Evolutionary conservation across 2,797 vertebrate species (phyloP).

Genomic region (Pipistrellus pipistrellus): DNA sequence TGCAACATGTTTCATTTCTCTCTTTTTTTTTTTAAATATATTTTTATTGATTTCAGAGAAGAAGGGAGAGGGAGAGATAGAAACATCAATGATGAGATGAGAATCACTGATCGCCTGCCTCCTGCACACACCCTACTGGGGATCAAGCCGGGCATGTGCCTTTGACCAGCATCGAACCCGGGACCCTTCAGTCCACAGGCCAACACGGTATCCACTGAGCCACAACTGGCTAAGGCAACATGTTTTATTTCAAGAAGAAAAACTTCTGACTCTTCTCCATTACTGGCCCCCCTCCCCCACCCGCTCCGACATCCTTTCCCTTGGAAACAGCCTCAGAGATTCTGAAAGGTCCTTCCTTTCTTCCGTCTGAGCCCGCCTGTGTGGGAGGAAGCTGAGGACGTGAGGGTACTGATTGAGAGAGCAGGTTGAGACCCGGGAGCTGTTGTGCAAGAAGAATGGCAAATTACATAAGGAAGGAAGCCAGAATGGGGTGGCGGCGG

Average conservation of each 20-base stretch:
- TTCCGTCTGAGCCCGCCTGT: conserved; percentile 40
- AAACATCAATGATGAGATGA: no score
- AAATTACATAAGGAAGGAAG: conserved; percentile 63
- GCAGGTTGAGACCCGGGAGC: conserved; percentile 70
- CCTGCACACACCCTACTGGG: no score
- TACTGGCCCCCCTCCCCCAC: not conserved
- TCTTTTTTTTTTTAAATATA: no score
- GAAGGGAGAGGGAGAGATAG: no score
- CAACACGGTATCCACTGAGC: no score
- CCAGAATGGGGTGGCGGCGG: not conserved
- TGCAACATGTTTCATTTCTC: not conserved
- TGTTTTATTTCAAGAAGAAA: conserved; percentile 50
- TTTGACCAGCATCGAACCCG: no score
- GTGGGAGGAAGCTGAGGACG: conserved; percentile 73
- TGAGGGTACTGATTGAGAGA: conserved; percentile 76
- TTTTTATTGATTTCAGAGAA: no score
- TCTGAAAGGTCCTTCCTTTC: conserved; percentile 34
- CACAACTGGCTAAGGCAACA: no score
- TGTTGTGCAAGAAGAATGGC: conserved; percentile 66
- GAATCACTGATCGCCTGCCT: no score
- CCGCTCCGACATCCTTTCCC: not conserved
- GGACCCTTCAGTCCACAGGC: no score
- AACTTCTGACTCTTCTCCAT: conserved; percentile 48
- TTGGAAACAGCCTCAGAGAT: conserved; percentile 64
- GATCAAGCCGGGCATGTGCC: no score